These are phyloP conservation scores for Motacilla alba DNA, from an alignment of 2,113 vertebrate genomes.

Conservation along the genomic window DNA sequence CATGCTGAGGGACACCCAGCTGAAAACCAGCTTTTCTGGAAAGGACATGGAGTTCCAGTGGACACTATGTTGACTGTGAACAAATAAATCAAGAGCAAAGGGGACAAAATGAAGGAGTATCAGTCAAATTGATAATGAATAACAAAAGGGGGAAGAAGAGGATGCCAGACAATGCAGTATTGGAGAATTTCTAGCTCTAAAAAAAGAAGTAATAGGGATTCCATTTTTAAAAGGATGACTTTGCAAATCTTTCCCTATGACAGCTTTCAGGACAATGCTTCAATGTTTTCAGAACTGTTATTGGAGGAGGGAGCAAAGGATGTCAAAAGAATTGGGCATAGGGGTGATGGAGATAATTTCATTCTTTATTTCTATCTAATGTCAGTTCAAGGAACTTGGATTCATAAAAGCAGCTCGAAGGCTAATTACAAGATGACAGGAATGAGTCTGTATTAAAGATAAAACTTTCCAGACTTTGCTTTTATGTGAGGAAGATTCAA, in stretches of 20 bases:
- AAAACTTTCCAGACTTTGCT: background rate
- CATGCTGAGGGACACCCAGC: background rate
- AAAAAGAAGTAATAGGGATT: background rate
- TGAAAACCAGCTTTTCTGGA: background rate
- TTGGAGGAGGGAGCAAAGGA: background rate
- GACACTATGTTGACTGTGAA: background rate
- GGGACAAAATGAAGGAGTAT: background rate
- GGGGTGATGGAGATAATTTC: background rate
- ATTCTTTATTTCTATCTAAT: background rate
- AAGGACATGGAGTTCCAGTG: background rate
- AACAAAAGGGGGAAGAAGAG: background rate
- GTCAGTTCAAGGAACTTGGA: constrained; percentile 2
- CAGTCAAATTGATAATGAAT: background rate
- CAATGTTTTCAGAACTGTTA: background rate
- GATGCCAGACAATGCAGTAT: background rate
- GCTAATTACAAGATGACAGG: constrained; percentile 16
- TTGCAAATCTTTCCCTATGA: background rate
- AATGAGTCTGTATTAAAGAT: background rate
- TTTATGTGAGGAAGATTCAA: background rate
- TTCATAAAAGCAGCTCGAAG: background rate
- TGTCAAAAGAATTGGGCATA: background rate
- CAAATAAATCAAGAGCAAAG: background rate
- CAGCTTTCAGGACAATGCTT: background rate
- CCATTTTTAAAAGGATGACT: background rate
- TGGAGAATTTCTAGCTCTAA: background rate